A percentile compares a stretch with the other conserved stretches of the same genome.
phyloP scores from a whole-genome alignment of 2,113 vertebrate species.

The Echinops telfairi region DNA sequence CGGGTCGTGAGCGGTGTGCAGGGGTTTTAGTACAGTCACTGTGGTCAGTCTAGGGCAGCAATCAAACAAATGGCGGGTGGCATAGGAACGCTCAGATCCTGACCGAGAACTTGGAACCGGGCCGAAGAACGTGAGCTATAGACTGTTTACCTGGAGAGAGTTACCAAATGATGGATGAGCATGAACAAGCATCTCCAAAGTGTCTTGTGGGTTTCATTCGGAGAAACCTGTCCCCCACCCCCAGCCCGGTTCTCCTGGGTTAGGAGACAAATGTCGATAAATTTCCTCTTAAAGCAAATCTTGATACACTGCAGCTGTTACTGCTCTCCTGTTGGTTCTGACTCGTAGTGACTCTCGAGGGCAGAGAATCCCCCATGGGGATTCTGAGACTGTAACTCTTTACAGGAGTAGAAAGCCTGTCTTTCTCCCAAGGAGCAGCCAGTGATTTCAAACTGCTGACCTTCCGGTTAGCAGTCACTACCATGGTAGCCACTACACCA shows the following conservation, averaged over 20 bases:
- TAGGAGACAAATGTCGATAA: conserved; percentile 12
- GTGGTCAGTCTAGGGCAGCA: background rate
- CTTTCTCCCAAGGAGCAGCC: too few species aligned
- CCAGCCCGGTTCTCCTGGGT: background rate
- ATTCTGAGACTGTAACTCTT: too few species aligned
- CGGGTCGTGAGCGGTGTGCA: too few species aligned
- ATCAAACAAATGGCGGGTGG: background rate
- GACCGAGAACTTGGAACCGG: background rate
- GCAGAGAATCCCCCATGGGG: too few species aligned
- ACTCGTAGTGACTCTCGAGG: too few species aligned
- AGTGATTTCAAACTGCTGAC: too few species aligned
- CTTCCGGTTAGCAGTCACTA: too few species aligned
- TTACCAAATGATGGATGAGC: conserved; percentile 40
- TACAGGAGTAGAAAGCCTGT: too few species aligned
- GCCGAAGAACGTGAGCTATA: conserved; percentile 8
- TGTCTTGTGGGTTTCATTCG: background rate
- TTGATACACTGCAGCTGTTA: background rate
- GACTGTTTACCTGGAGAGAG: conserved; percentile 4
- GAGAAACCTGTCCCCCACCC: background rate
- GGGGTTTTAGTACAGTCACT: background rate
- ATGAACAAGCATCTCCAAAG: conserved; percentile 23
- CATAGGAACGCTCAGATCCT: background rate
- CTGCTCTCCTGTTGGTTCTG: too few species aligned
- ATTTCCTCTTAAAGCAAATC: background rate
- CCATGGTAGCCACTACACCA: too few species aligned